Percentiles rank a stretch among this genome's conserved stretches.
These are phyloP conservation scores for Xenopus borealis DNA, from an alignment of 2,113 vertebrate species.

Conservation along the genomic window DNA sequence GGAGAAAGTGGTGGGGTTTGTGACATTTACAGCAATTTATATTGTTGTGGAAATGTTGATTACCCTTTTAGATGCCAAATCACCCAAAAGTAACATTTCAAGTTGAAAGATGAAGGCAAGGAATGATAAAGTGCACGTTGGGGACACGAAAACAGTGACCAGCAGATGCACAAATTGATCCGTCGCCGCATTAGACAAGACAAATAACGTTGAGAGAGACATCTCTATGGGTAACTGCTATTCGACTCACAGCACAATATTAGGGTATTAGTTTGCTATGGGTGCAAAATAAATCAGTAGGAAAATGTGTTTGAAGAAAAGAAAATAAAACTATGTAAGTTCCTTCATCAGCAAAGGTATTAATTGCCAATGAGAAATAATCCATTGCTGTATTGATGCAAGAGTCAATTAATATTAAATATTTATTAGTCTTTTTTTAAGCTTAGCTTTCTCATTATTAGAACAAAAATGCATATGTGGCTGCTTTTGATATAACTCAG, in stretches of 20 bases:
- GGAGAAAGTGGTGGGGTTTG: conserved; percentile 36
- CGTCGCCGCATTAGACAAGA: conserved; percentile 38
- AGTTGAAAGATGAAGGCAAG: conserved; percentile 47
- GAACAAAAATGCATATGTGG: too few relatives aligned
- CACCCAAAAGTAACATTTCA: conserved; percentile 51
- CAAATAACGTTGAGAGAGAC: conserved; percentile 46
- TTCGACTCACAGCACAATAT: conserved; percentile 1
- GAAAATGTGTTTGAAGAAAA: background rate
- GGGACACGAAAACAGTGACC: conserved; percentile 44
- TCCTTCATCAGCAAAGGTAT: background rate
- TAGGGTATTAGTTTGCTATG: background rate
- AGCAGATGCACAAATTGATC: conserved; percentile 51
- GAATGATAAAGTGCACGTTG: conserved; percentile 46
- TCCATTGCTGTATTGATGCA: conserved; percentile 3
- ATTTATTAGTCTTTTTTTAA: conserved; percentile 23
- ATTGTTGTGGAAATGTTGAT: conserved; percentile 50
- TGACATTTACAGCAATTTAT: conserved; percentile 45
- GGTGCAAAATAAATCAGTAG: background rate
- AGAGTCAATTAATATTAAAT: conserved; percentile 26
- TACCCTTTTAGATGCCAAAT: conserved; percentile 49
- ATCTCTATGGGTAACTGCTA: background rate
- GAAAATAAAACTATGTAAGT: too few relatives aligned
- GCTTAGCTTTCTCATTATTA: background rate
- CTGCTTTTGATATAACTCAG: too few relatives aligned
- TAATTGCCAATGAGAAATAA: conserved; percentile 1